Conservation (phyloP, 2,113 vertebrate species). For the Microcebus jonahi region DNA sequence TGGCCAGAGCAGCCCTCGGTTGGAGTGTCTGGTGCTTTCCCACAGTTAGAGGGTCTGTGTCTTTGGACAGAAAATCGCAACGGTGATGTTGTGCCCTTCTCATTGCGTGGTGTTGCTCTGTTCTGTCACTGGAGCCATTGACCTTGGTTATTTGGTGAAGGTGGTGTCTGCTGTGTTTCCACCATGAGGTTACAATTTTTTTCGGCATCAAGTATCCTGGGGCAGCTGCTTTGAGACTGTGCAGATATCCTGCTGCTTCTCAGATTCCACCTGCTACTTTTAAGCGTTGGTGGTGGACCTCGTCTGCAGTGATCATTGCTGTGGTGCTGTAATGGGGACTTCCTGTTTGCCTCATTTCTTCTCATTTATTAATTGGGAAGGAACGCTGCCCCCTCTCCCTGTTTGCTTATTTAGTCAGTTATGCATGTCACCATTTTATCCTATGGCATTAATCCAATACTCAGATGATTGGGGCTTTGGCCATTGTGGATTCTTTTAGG, state of each 20-base stretch:
- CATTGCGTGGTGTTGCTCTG: neutral
- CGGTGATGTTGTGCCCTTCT: neutral
- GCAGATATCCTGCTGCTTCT: too few relatives aligned
- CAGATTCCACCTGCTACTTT: rapidly evolving
- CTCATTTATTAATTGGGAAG: neutral
- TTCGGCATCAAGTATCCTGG: neutral
- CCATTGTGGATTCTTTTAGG: neutral
- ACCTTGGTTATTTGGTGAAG: neutral
- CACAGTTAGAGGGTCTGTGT: neutral
- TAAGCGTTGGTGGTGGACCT: neutral
- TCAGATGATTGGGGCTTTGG: neutral
- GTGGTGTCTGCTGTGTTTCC: too few relatives aligned
- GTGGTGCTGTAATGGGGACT: neutral
- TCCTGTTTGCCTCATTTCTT: neutral
- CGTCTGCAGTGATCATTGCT: rapidly evolving
- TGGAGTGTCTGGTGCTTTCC: neutral
- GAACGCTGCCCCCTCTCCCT: neutral
- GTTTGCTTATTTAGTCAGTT: rapidly evolving
- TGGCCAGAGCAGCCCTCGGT: neutral
- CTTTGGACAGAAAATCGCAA: neutral
- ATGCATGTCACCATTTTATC: neutral
- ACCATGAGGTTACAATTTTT: rapidly evolving
- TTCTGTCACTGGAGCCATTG: neutral
- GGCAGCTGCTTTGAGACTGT: neutral
- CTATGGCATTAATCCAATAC: too few relatives aligned